Base-by-base conservation (phyloP, 2,888 invertebrate species). In the Lordiphosa andalusiaca region DNA sequence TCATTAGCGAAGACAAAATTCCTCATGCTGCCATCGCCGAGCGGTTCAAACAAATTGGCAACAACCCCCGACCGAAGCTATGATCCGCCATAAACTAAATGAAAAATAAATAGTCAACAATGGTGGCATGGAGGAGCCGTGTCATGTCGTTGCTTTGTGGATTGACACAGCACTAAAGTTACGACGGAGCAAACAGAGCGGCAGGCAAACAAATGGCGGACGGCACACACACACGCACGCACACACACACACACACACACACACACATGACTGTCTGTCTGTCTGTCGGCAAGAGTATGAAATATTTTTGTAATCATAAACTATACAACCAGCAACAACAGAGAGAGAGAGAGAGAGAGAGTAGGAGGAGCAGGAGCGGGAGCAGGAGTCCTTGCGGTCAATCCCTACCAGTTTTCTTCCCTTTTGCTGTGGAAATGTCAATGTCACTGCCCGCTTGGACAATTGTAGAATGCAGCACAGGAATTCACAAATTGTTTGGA, bases 81-180 rank as follows among this genome's bases (percentile, higher is more conserved):
- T 62, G 62, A 63, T 49, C 69, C 67, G 71, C 71, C 64, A 76
- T 76, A 74, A 75, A 78, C 75, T 73, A 74, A 74, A 78, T 78
- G 70, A 72, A 75, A 74, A 74, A 70, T 68, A 78, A 78, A 77
- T 69, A 75, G 60, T 50, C 39, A 51, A 66, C 75, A 63, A 55
- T 23, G 38, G 13, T 6, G 21, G 47, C 25, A 13, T 10, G 9
- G 30, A 16, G 53, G n/a, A 21, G 9, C 16, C 9, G 38, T 25
- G 64, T 67, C 55, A 39, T 51, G 64, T 56, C 58, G 48, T 60
- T 63, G 68, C 47, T 58, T 64, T 50, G 42, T 53, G 60, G 76
- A 75, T 76, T 69, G 73, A 71, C 76, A 69, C 53, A 73, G 66
- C 73, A 69, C 71, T 65, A 69, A 76, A 73, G 73, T 76, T 76